These are phyloP conservation scores for Tenualosa thibaudeaui DNA, from an alignment of 2,797 vertebrate genomes.

Conservation along the genomic window DNA sequence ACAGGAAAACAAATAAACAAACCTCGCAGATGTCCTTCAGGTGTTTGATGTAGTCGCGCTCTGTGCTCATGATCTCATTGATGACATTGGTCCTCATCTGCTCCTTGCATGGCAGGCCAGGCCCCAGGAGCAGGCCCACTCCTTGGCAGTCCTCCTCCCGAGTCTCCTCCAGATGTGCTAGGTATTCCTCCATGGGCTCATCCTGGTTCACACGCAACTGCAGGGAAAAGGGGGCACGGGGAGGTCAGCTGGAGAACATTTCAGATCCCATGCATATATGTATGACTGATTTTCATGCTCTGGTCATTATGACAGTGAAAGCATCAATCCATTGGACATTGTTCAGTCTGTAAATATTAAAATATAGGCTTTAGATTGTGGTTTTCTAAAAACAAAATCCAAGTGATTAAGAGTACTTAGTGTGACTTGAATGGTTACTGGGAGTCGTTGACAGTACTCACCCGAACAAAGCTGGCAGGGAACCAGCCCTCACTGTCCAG, in stretches of 20 bases:
- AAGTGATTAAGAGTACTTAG: background rate
- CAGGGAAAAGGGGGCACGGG: background rate
- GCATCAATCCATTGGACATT: background rate
- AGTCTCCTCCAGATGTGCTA: conserved; percentile 72
- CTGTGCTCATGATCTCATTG: conserved; percentile 95
- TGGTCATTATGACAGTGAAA: background rate
- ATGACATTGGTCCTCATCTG: conserved; percentile 97
- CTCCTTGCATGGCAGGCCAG: conserved; percentile 87
- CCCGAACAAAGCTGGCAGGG: conserved; percentile 94
- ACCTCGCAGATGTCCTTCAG: conserved; percentile 97
- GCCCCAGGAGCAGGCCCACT: conserved; percentile 70
- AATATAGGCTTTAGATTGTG: background rate
- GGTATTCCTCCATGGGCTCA: conserved; percentile 86
- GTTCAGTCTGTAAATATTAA: background rate
- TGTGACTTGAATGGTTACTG: background rate
- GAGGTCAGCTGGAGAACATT: conserved; percentile 14
- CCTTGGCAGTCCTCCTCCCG: conserved; percentile 65
- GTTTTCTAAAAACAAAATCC: background rate
- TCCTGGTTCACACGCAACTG: conserved; percentile 95
- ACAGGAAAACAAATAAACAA: conserved; percentile 37
- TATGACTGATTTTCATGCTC: background rate
- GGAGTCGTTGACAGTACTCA: conserved; percentile 59
- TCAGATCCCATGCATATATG: background rate
- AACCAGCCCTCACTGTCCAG: conserved; percentile 94
- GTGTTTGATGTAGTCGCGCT: conserved; percentile 96